Conservation (phyloP, 2,113 vertebrate genomes). For the Oryzias celebensis region DNA sequence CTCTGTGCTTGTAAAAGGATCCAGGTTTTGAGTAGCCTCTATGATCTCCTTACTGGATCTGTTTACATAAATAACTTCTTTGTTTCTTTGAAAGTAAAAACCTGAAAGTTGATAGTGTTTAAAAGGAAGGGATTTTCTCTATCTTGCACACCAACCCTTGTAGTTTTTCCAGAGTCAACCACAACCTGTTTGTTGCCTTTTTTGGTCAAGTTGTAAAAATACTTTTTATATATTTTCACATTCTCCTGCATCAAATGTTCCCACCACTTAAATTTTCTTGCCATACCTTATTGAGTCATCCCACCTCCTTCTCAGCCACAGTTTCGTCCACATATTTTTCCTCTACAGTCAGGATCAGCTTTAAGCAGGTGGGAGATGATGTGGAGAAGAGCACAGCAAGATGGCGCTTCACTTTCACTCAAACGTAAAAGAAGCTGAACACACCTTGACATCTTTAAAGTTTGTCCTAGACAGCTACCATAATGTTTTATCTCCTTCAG, state of each 20-base stretch:
- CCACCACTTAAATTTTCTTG: not conserved
- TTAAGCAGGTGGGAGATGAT: conserved; percentile 20
- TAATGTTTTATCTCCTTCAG: conserved; percentile 35
- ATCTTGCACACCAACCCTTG: too few species aligned
- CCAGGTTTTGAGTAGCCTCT: too few species aligned
- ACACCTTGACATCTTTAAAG: conserved; percentile 18
- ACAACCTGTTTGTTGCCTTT: not conserved
- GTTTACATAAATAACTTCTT: too few species aligned
- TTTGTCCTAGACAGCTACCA: conserved; percentile 23
- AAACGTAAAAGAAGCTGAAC: conserved; percentile 26
- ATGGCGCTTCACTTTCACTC: conserved; percentile 8
- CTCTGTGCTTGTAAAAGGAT: too few species aligned
- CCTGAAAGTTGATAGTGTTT: too few species aligned
- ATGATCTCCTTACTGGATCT: too few species aligned
- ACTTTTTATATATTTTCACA: not conserved
- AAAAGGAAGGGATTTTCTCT: too few species aligned
- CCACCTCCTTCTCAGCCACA: not conserved
- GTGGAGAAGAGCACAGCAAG: not conserved
- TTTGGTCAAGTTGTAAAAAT: not conserved
- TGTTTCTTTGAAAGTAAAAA: too few species aligned
- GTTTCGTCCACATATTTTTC: not conserved
- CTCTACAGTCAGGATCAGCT: conserved; percentile 27
- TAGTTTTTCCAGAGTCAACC: not conserved
- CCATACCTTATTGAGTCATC: not conserved
- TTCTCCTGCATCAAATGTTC: conserved; percentile 1